Conservation (phyloP, 2,797 vertebrate genomes). For the Rhynchonycteris naso region DNA sequence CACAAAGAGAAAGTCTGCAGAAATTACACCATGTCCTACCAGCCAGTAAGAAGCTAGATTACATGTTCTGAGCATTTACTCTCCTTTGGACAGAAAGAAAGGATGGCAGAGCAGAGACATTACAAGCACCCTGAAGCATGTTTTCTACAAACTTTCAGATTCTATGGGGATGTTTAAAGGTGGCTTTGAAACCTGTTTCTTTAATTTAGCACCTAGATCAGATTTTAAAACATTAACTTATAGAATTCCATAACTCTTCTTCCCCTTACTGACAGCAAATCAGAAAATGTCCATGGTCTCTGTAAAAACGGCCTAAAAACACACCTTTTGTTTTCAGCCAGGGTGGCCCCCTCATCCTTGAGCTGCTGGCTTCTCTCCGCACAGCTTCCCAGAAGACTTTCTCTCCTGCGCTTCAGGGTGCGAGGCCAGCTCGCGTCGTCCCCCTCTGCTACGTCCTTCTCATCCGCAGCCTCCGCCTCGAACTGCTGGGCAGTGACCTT, state of each 20-base stretch:
- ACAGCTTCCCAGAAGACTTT: conserved; percentile 90
- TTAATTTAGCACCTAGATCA: background rate
- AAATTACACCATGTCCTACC: background rate
- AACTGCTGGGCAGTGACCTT: conserved; percentile 92
- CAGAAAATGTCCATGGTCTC: background rate
- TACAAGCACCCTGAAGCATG: background rate
- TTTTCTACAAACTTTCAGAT: background rate
- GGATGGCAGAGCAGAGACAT: background rate
- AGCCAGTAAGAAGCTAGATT: background rate
- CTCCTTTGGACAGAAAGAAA: background rate
- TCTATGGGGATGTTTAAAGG: background rate
- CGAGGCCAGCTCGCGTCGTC: conserved; percentile 89
- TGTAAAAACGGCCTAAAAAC: background rate
- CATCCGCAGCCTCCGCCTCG: conserved; percentile 90
- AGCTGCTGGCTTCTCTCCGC: conserved; percentile 89
- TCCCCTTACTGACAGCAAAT: background rate
- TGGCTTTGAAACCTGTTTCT: conserved; percentile 1
- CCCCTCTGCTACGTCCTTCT: conserved; percentile 71
- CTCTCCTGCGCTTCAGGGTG: conserved; percentile 90
- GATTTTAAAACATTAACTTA: background rate
- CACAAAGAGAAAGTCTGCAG: background rate
- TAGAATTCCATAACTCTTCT: background rate
- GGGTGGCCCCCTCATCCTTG: conserved; percentile 91
- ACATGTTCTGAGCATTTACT: background rate
- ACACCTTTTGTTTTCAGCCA: conserved; percentile 94